Conservation (phyloP, 2,888 invertebrate species). For the Dorcus hopei region DNA sequence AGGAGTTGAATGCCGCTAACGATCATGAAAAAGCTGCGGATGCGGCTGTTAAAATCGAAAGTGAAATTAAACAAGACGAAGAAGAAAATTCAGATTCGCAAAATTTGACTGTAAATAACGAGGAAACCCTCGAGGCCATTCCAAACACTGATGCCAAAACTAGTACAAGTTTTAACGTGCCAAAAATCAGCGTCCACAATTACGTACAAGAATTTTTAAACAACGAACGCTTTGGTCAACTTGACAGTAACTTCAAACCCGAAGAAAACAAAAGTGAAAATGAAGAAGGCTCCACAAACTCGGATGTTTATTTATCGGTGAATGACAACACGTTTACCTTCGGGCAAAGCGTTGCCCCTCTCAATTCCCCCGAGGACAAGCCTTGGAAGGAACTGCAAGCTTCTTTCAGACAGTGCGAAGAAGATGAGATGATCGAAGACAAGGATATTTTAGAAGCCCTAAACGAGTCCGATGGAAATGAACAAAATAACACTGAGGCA, state of each 20-base stretch:
- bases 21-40: not conserved
- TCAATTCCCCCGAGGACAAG: slow-evolving; percentile 49
- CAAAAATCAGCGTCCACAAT: slow-evolving; percentile 13
- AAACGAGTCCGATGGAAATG: slow-evolving; percentile 5
- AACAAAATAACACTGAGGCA: slow-evolving; percentile 10
- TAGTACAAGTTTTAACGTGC: not conserved
- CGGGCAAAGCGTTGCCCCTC: slow-evolving; percentile 35
- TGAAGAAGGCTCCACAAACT: slow-evolving; percentile 15
- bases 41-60: not conserved
- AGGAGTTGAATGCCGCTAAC: slow-evolving; percentile 46
- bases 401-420: slow-evolving; percentile 16
- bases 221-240: slow-evolving; percentile 19
- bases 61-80: not conserved
- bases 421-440: not conserved
- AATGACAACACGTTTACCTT: slow-evolving; percentile 22
- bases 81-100: not conserved
- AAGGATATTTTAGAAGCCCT: too few relatives aligned
- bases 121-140: not conserved
- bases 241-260: slow-evolving; percentile 8
- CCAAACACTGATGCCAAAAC: not conserved
- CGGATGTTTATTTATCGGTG: slow-evolving; percentile 22
- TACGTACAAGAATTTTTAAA: slow-evolving; percentile 24
- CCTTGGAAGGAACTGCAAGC: slow-evolving; percentile 43
- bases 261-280: slow-evolving; percentile 2
- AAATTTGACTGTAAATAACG: not conserved